phyloP scores from a whole-genome alignment of 2,797 vertebrate genomes.

The Gorsachius magnificus region DNA sequence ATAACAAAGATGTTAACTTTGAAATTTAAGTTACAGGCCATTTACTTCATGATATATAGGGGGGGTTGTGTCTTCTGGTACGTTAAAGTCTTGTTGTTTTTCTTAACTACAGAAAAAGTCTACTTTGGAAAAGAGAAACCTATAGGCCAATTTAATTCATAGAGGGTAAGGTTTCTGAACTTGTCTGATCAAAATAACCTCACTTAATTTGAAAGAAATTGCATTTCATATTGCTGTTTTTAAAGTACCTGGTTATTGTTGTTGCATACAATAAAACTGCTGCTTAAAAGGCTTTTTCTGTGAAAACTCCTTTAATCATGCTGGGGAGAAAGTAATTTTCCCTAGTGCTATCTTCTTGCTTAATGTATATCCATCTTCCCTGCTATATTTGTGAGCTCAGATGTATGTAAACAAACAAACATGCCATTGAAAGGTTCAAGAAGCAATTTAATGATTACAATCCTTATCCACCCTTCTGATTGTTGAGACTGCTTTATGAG shows the following conservation, averaged over 20 bases:
- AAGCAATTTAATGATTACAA: not conserved
- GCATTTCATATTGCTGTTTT: not conserved
- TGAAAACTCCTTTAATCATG: not conserved
- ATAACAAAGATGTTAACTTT: not conserved
- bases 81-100: not conserved
- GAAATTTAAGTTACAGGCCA: not conserved
- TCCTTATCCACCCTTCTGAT: not conserved
- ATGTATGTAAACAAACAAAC: not conserved
- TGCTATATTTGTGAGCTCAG: not conserved
- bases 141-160: not conserved
- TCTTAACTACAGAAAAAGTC: not conserved
- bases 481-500: not conserved
- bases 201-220: constrained; percentile 35
- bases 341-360: not conserved
- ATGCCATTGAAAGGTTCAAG: not conserved
- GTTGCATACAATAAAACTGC: not conserved
- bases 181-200: constrained; percentile 30
- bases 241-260: constrained; percentile 10
- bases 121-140: not conserved
- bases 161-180: not conserved
- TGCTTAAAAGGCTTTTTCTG: not conserved
- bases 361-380: not conserved
- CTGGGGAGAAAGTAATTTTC: not conserved
- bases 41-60: not conserved
- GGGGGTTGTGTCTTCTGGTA: not conserved